phyloP scores from a whole-genome alignment of 2,113 vertebrate species.

The Noturus placidus region DNA sequence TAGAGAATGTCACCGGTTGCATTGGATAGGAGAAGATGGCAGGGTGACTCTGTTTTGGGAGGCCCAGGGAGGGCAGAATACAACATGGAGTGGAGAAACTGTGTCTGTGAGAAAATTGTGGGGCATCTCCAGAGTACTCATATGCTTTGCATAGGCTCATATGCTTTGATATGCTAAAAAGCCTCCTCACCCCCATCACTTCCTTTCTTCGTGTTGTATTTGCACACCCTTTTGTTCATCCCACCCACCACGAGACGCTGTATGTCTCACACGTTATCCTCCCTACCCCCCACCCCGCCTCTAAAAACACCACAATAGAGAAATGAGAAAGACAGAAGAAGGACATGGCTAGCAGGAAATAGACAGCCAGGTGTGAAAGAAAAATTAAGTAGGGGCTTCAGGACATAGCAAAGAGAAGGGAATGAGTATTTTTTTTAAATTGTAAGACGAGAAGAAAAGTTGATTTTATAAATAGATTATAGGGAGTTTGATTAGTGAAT shows the following conservation, averaged over 20 bases:
- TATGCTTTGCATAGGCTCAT: slow-evolving; percentile 63
- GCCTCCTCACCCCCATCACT: slow-evolving; percentile 57
- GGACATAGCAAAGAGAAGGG: neutral
- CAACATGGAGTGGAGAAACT: neutral
- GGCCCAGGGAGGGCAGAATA: neutral
- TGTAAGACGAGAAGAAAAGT: neutral
- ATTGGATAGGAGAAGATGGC: slow-evolving; percentile 42
- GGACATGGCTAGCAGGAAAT: slow-evolving; percentile 40
- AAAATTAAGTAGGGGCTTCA: neutral
- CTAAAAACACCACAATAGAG: slow-evolving; percentile 10
- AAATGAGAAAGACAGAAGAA: slow-evolving; percentile 23
- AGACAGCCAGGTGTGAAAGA: slow-evolving; percentile 48
- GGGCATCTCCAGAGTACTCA: slow-evolving; percentile 25
- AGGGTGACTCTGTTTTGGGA: neutral
- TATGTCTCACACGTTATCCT: neutral
- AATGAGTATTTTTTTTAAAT: neutral
- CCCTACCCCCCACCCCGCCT: neutral
- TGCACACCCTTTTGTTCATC: slow-evolving; percentile 5
- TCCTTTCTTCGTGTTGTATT: slow-evolving; percentile 13
- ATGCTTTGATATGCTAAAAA: slow-evolving; percentile 74
- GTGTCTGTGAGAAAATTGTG: slow-evolving; percentile 30
- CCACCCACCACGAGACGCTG: slow-evolving; percentile 22
- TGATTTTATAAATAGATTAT: neutral
- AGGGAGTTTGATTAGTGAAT: neutral
- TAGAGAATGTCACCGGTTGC: slow-evolving; percentile 32